Base-by-base conservation (phyloP, 2,113 vertebrate species). In the Himantopus leucocephalus region DNA sequence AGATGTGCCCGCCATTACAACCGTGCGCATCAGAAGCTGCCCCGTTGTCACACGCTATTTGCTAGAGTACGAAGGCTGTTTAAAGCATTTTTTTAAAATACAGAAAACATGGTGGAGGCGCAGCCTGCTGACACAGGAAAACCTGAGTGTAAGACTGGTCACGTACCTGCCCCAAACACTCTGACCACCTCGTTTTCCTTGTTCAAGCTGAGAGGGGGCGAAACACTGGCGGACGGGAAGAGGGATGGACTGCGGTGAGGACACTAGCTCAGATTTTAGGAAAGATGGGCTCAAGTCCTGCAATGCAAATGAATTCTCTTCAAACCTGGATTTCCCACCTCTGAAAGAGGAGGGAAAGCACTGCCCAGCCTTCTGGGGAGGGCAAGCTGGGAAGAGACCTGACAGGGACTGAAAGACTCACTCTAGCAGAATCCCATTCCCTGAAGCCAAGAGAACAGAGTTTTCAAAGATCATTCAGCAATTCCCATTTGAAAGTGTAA, bases 21-120 rank as follows among this genome's bases (percentile, higher is more conserved):
- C 16, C 3, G 0, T 8, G 20, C 7, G 3, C 23, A 10, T 7
- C 7, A 30, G 60, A 29, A 48, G 64, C 59, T 41, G 50, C 45
- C 21, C 35, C 43, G 53, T 6, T 64, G 22, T n/a, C 73, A 73
- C 47, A 48, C 26, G 20, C 30, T 21, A 34, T 12, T 45, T 78
- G 50, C 29, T 41, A 30, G 37, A 68, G 24, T 16, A 76, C 23
- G 52, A 67, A 81, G 47, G 56, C 67, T 56, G 39, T 60, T 79
- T 34, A 41, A 68, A 78, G 45, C 26, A 35, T 19, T 35, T 76
- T n/a, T 84, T 85, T 85, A 29, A 41, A 71, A 30, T 5, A 67
- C 24, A 66, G 30, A 56, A 82, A 59, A 43, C 48, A 62, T 0
- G 14, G 62, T 78, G 50, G n/a, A 84, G 21, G 34, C 5, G 2